Base-by-base conservation (phyloP, 2,888 invertebrate species). In the Scotopteryx bipunctaria region DNA sequence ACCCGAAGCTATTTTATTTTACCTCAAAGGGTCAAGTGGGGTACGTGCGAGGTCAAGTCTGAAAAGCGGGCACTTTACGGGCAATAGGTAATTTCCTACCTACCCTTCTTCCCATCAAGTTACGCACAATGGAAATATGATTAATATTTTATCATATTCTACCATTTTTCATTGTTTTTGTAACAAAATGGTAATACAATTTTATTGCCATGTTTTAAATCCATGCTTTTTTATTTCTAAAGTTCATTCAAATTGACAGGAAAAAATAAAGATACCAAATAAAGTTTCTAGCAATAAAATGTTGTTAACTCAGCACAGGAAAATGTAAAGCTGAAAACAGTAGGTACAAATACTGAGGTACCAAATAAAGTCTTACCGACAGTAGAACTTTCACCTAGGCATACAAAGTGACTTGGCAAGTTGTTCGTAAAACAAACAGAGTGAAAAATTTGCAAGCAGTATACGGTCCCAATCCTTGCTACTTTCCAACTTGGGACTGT, bases 21-120 rank as follows among this genome's bases (percentile, higher is more conserved):
- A 60, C 57, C 57, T 57, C 70, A 61, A 64, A 69, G 75, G 75
- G 75, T 74, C 74, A 71, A 73, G 71, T 66, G 54, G 57, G 55
- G 53, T 41, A 46, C 60, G 61, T 56, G 52, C 48, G 62, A 63
- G 71, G 64, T 61, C 64, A 64, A 61, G 61, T 63, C 63, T 74
- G 67, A 73, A 65, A 73, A 70, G 69, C 67, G 64, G 63, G 59
- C 63, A 64, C 58, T 66, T 68, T 67, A 63, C 64, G 63, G 67
- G 65, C 70, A 66, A 69, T 74, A 73, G 63, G 70, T 70, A 71
- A 73, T 73, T 73, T 74, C 63, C 67, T 62, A 63, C 66, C 65
- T 63, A 63, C 67, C 64, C 63, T n/a, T 61, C 56, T 52, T 66
- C 64, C 61, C 57, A 63, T 58, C 59, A 59, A 63, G 62, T 64